Evolutionary conservation across 2,797 vertebrate genomes (phyloP), one percentile per base, ranked within the genome.

Genomic region (Luscinia megarhynchos): DNA sequence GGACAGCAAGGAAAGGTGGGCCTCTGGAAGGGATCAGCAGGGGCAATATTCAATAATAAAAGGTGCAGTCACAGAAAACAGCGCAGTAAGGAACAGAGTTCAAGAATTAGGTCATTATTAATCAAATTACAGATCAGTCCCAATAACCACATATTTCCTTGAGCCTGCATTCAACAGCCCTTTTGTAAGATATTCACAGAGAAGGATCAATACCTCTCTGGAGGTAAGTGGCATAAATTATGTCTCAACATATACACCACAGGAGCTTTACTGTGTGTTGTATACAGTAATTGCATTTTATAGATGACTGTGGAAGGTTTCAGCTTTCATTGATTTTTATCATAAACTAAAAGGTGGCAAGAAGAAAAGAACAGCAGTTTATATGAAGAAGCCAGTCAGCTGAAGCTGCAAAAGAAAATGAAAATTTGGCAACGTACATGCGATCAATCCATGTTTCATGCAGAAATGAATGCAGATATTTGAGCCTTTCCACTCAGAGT

Each of bases 281-380:
- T 98, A 97, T 97, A 97, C 94, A 97, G 97, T 98, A 98, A 98
- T 98, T 98, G 98, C 97, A 97, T 98, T 98, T 98, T 97, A 98
- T 98, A 98, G 98, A 98, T 97, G 97, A 93, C 97, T 97, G 97
- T 97, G 96, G 97, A 98, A 98, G 97, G 97, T 97, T 98, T 98
- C 98, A 98, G 97, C 98, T 97, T 96, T 94, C 98, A 99, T 98
- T 98, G 98, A 98, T 99, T 99, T 98, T 97, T 97, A 98, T 98
- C 98, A 98, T 98, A 98, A 98, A 98, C 96, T 98, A 98, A 97
- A 97, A 97, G 96, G 97, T 41, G 21, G 97, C 94, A 97, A 97
- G 96, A 97, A 97, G 97, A 97, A 98, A 98, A 97, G 95, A 97
- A 94, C 96, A 96, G 96, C 95, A 93, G 83, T 97, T 97, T 97